These are phyloP conservation scores for Toxonevra muliebris DNA, from an alignment of 2,888 invertebrate genomes.

Conservation along the genomic window DNA sequence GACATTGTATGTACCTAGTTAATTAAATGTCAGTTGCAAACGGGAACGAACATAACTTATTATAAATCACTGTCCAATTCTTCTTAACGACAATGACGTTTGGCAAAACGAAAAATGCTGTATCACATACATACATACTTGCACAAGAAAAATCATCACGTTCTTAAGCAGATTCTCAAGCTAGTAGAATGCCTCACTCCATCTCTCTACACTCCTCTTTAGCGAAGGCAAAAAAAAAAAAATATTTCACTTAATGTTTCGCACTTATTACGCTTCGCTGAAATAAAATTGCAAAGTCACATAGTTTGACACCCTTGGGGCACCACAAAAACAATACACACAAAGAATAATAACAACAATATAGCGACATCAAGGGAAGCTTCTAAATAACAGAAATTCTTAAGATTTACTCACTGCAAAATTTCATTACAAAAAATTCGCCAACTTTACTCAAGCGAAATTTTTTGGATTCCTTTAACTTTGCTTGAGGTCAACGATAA, in stretches of 20 bases:
- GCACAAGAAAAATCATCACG: conserved; percentile 9
- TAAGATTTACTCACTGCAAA: not conserved
- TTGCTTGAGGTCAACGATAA: not conserved
- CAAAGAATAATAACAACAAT: conserved; percentile 9
- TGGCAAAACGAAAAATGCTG: not conserved
- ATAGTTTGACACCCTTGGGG: conserved; percentile 46
- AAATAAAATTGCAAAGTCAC: conserved; percentile 49
- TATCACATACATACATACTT: not conserved
- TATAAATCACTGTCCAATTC: conserved; percentile 46
- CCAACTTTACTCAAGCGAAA: not conserved
- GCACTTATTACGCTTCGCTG: conserved; percentile 46
- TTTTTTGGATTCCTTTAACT: conserved; percentile 11
- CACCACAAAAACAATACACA: conserved; percentile 32
- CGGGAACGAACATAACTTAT: conserved; percentile 32
- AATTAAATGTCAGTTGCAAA: conserved; percentile 50
- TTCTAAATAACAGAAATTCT: no score
- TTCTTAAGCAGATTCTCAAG: not conserved
- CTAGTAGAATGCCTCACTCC: not conserved
- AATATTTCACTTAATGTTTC: conserved; percentile 42
- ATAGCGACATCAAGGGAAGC: no score
- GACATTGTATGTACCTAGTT: conserved; percentile 34
- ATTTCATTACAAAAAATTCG: not conserved
- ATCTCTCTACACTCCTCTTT: not conserved
- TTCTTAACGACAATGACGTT: conserved; percentile 14
- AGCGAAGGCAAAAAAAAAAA: conserved; percentile 21